phyloP scores from a whole-genome alignment of 2,113 vertebrate species.

The Gallinago jamesoni region DNA sequence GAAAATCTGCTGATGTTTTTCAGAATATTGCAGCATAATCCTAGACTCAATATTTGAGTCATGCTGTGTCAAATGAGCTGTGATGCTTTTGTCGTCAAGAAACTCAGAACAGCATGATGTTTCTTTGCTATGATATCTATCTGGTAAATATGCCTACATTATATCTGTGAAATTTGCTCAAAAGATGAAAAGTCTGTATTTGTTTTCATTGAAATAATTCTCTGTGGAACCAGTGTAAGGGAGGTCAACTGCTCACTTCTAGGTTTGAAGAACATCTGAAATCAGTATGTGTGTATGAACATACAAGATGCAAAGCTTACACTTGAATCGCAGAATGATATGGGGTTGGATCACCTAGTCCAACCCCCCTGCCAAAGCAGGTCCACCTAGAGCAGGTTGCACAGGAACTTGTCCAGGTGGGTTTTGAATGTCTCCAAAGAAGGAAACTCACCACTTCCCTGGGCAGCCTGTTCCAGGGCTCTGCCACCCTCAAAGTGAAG shows the following conservation, averaged over 20 bases:
- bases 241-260: not conserved
- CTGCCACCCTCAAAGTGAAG: too few relatives aligned
- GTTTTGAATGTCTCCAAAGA: too few relatives aligned
- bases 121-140: fast-evolving
- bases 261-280: not conserved
- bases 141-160: not conserved
- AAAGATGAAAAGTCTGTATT: not conserved
- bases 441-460: too few relatives aligned
- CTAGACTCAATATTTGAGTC: not conserved
- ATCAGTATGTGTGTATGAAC: fast-evolving
- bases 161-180: not conserved
- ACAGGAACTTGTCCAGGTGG: too few relatives aligned
- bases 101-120: not conserved
- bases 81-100: not conserved
- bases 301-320: not conserved
- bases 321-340: not conserved
- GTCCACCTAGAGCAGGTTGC: too few relatives aligned
- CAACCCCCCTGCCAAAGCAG: too few relatives aligned
- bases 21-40: not conserved
- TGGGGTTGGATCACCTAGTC: too few relatives aligned
- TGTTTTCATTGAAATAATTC: not conserved
- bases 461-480: too few relatives aligned
- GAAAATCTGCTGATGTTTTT: not conserved
- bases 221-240: not conserved
- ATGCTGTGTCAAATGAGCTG: constrained; percentile 2